Conservation (phyloP, 2,797 vertebrate genomes). For the Cuculus canorus region DNA sequence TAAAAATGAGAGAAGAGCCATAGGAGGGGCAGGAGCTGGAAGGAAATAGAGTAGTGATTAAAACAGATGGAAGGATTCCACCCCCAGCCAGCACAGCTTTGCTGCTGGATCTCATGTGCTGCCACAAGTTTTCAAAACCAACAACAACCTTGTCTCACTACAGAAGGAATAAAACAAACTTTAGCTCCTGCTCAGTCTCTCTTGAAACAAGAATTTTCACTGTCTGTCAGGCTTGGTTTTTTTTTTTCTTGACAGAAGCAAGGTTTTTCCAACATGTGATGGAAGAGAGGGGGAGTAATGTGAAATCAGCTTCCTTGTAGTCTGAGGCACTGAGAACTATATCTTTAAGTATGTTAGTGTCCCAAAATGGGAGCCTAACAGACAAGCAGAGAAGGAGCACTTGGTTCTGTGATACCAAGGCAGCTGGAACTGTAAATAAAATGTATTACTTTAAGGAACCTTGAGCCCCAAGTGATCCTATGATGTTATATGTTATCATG, state of each 20-base stretch:
- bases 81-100: background rate
- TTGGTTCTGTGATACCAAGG: background rate
- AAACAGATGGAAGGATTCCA: background rate
- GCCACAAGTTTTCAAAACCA: constrained; percentile 34
- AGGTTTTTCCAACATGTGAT: background rate
- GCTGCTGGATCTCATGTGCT: constrained; percentile 35
- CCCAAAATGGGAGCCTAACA: background rate
- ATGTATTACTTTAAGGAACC: background rate
- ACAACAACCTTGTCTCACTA: background rate
- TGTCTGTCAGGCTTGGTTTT: background rate
- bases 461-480: background rate
- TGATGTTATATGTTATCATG: accelerated
- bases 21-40: constrained; percentile 12
- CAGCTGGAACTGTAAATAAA: background rate
- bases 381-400: background rate
- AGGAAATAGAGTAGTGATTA: background rate
- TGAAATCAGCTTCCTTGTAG: background rate
- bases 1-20: background rate
- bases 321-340: background rate
- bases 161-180: constrained; percentile 30
- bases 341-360: background rate
- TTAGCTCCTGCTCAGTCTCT: background rate
- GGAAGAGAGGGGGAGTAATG: background rate
- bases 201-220: background rate
- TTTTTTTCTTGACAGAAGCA: background rate